These are phyloP conservation scores for Calliphora vomitoria DNA, from an alignment of 2,888 invertebrate genomes.

Conservation along the genomic window DNA sequence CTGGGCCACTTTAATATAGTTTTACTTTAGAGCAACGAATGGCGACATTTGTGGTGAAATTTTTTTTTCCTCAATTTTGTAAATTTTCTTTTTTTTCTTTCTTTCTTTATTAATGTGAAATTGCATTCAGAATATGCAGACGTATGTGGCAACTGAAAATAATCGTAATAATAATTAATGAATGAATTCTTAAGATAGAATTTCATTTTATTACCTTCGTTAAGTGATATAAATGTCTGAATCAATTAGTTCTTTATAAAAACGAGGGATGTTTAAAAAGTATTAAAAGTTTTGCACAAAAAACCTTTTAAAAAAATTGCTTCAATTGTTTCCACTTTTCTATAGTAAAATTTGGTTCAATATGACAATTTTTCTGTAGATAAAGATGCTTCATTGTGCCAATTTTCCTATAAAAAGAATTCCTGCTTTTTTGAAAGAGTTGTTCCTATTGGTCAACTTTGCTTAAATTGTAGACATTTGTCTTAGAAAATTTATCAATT, in stretches of 20 bases:
- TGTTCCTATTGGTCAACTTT: too few species aligned
- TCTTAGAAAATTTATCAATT: too few species aligned
- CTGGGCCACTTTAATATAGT: slow-evolving; percentile 46
- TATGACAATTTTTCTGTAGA: too few species aligned
- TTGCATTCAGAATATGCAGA: slow-evolving; percentile 21
- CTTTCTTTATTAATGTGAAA: slow-evolving; percentile 23
- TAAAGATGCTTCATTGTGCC: neutral
- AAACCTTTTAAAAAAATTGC: neutral
- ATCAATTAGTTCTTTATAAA: slow-evolving; percentile 37
- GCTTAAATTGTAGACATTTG: too few species aligned
- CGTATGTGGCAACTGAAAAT: slow-evolving; percentile 16
- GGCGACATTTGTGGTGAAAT: slow-evolving; percentile 18
- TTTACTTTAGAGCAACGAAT: slow-evolving; percentile 27
- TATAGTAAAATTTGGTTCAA: too few species aligned
- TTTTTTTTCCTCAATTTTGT: slow-evolving; percentile 14
- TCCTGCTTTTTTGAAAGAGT: too few species aligned
- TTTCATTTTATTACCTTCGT: slow-evolving; percentile 55
- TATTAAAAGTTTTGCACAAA: too few species aligned
- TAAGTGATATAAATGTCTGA: slow-evolving; percentile 50
- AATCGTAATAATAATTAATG: slow-evolving; percentile 58
- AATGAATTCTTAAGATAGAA: slow-evolving; percentile 58
- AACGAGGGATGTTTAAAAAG: neutral
- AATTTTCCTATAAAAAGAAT: neutral
- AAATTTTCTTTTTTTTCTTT: slow-evolving; percentile 7
- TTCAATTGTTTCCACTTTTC: neutral